A percentile compares a stretch with the other conserved stretches of the same genome.
Evolutionary conservation across 2,113 vertebrate species (phyloP).

Genomic region (Lophochroa leadbeateri): DNA sequence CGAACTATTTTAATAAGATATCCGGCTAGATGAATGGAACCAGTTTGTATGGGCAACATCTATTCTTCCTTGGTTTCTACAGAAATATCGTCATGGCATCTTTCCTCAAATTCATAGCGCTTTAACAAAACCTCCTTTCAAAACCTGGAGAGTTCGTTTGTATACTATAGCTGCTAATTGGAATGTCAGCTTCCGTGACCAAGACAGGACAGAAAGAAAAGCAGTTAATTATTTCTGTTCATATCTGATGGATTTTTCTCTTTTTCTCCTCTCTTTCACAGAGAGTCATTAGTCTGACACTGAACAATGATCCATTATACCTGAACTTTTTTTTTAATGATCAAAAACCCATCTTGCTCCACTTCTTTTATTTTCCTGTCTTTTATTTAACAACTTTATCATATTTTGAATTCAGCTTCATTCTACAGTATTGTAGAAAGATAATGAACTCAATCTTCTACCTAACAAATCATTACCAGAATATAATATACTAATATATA

Average conservation of each 20-base stretch:
- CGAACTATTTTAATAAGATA: slow-evolving; percentile 79
- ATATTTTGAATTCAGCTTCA: slow-evolving; percentile 70
- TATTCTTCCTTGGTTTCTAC: slow-evolving; percentile 61
- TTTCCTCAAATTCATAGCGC: slow-evolving; percentile 64
- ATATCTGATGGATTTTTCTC: slow-evolving; percentile 76
- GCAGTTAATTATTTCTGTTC: slow-evolving; percentile 80
- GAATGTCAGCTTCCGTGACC: slow-evolving; percentile 70
- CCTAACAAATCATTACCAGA: slow-evolving; percentile 42
- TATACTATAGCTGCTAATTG: slow-evolving; percentile 74
- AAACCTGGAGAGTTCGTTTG: slow-evolving; percentile 41
- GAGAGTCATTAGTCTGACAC: slow-evolving; percentile 77
- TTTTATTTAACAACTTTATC: slow-evolving; percentile 72
- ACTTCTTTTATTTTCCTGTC: slow-evolving; percentile 68
- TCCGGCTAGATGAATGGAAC: slow-evolving; percentile 37
- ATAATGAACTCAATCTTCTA: slow-evolving; percentile 59
- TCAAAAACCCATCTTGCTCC: slow-evolving; percentile 59
- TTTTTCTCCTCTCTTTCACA: slow-evolving; percentile 66
- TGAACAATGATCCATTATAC: slow-evolving; percentile 77
- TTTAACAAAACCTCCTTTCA: slow-evolving; percentile 69
- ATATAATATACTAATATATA: background rate
- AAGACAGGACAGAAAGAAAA: slow-evolving; percentile 69
- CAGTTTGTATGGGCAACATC: slow-evolving; percentile 45
- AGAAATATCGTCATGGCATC: slow-evolving; percentile 68
- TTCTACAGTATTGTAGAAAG: slow-evolving; percentile 47
- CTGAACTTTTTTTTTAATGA: slow-evolving; percentile 78